phyloP scores from a whole-genome alignment of 2,113 vertebrate genomes.

The Heterotis niloticus region DNA sequence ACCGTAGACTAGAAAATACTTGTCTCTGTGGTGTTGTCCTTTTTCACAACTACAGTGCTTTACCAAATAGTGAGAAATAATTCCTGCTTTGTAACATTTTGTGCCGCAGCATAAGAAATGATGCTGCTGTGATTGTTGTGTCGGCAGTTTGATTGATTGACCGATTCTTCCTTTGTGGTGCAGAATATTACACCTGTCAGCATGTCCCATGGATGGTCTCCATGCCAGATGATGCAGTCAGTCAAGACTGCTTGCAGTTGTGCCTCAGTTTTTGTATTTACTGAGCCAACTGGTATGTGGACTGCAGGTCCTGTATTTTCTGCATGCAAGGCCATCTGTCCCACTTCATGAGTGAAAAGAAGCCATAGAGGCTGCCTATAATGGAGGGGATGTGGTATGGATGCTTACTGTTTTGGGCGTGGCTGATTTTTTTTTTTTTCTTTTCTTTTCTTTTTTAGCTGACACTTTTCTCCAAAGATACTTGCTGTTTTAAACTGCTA shows the following conservation, averaged over 20 bases:
- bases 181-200: background rate
- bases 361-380: background rate
- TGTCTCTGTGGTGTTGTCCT: background rate
- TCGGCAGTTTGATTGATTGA: background rate
- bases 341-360: background rate
- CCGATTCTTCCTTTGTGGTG: background rate
- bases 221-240: too few relatives aligned
- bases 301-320: background rate
- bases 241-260: background rate
- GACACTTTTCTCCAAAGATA: too few relatives aligned
- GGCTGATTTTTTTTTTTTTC: too few relatives aligned
- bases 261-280: background rate
- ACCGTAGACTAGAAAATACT: background rate
- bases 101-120: background rate
- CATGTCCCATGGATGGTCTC: background rate
- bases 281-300: background rate
- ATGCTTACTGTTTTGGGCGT: too few relatives aligned
- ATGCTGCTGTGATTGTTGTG: background rate
- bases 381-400: too few relatives aligned
- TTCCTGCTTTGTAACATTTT: background rate
- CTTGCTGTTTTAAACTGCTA: too few relatives aligned
- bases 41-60: background rate
- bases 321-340: background rate
- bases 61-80: background rate
- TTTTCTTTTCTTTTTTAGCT: too few relatives aligned